Conservation (phyloP, 2,888 invertebrate species). For the Diadromus collaris region DNA sequence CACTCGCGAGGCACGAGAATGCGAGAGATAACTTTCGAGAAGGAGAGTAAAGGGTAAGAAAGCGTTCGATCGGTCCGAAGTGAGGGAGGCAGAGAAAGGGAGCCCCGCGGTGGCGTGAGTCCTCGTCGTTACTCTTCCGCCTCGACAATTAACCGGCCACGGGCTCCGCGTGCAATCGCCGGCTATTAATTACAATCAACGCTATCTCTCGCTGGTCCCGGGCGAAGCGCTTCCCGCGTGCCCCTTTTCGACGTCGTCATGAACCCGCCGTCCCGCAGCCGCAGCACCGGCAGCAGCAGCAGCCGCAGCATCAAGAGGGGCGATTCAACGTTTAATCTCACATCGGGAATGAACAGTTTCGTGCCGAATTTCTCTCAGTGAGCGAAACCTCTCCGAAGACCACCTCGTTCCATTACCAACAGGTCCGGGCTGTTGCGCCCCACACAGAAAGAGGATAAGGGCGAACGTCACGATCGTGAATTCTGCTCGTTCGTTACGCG, state of each 20-base stretch:
- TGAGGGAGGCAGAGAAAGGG: slow-evolving; percentile 48
- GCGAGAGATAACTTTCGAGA: not conserved
- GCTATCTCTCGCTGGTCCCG: slow-evolving; percentile 70
- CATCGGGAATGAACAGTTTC: slow-evolving; percentile 44
- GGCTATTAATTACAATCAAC: slow-evolving; percentile 79
- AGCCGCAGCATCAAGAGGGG: not conserved
- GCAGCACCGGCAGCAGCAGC: not conserved
- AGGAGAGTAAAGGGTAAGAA: slow-evolving; percentile 23
- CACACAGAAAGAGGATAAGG: slow-evolving; percentile 2
- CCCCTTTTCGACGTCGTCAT: slow-evolving; percentile 5
- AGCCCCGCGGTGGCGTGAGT: slow-evolving; percentile 73
- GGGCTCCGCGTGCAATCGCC: slow-evolving; percentile 68
- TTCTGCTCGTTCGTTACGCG: not conserved
- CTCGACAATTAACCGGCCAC: slow-evolving; percentile 76
- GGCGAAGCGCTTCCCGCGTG: slow-evolving; percentile 18
- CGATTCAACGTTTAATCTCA: slow-evolving; percentile 36
- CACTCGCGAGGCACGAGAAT: not conserved
- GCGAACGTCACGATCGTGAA: slow-evolving; percentile 9
- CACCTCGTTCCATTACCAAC: not conserved
- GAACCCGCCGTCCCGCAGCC: not conserved
- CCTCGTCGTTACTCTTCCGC: slow-evolving; percentile 74
- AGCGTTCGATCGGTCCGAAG: slow-evolving; percentile 40
- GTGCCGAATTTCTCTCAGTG: slow-evolving; percentile 33
- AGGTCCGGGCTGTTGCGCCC: not conserved
- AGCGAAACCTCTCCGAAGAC: not conserved